Evolutionary conservation across 2,797 vertebrate species (phyloP).

Genomic region (Vultur gryphus): DNA sequence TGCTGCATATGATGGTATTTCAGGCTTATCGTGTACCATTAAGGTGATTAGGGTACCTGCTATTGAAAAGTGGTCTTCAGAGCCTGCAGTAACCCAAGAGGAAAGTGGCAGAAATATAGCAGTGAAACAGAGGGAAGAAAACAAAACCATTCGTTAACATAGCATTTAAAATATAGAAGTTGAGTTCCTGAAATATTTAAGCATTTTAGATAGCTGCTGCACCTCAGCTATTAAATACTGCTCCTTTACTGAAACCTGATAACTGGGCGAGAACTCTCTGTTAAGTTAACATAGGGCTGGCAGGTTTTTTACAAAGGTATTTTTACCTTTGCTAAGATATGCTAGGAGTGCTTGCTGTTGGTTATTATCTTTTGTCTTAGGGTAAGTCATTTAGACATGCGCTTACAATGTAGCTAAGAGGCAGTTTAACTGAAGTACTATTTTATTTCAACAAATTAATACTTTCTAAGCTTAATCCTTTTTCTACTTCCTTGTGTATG

Average conservation of each 20-base stretch:
- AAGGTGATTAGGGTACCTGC: constrained; percentile 11
- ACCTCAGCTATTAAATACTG: neutral
- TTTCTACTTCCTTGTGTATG: neutral
- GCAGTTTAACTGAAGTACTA: neutral
- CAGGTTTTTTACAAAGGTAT: neutral
- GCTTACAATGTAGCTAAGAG: neutral
- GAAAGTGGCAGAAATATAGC: neutral
- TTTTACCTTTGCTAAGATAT: neutral
- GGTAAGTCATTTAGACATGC: neutral
- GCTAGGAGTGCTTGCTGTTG: neutral
- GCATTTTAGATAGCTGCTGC: neutral
- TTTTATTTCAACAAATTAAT: neutral
- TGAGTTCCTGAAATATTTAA: neutral
- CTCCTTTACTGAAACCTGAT: neutral
- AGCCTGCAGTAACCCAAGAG: neutral
- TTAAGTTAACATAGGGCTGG: neutral
- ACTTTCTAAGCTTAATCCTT: neutral
- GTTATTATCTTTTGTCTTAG: neutral
- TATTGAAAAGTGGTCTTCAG: neutral
- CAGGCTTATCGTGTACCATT: neutral
- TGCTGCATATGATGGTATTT: neutral
- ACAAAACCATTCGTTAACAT: neutral
- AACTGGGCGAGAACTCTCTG: neutral
- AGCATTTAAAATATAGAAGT: neutral
- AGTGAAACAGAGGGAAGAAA: neutral